Evolutionary conservation across 35 echinoderm and acorn worm species (phyloP).

Genomic region (Lytechinus variegatus): DNA sequence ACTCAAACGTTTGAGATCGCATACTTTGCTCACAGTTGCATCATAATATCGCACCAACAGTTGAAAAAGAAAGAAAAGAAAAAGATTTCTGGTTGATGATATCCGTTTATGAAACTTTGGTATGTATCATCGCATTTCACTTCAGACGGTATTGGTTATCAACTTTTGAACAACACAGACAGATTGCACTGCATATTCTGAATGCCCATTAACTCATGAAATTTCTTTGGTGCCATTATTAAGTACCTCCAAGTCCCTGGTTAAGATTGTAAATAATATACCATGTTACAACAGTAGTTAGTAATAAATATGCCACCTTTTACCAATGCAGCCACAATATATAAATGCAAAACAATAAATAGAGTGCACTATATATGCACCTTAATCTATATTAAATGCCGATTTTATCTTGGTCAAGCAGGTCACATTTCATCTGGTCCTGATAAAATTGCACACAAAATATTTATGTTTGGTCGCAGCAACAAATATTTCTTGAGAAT

Average conservation of each 20-base stretch:
- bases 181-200: too few species aligned
- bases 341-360: too few species aligned
- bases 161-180: too few species aligned
- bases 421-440: background rate
- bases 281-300: background rate
- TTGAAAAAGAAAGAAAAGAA: too few species aligned
- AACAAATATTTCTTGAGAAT: background rate
- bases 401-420: background rate
- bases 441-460: background rate
- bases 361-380: background rate
- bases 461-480: background rate
- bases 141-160: too few species aligned
- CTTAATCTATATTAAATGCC: background rate
- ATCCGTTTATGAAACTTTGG: too few species aligned
- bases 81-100: too few species aligned
- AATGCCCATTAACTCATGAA: background rate
- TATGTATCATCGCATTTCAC: too few species aligned
- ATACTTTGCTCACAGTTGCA: background rate
- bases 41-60: too few species aligned
- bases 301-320: background rate
- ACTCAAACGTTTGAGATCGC: background rate
- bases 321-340: background rate
- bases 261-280: background rate
- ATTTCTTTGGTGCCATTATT: background rate
- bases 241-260: background rate